Percentiles rank a stretch among this genome's conserved stretches.
phyloP scores from a whole-genome alignment of 2,888 invertebrate species.

The Rhamnusium bicolor region DNA sequence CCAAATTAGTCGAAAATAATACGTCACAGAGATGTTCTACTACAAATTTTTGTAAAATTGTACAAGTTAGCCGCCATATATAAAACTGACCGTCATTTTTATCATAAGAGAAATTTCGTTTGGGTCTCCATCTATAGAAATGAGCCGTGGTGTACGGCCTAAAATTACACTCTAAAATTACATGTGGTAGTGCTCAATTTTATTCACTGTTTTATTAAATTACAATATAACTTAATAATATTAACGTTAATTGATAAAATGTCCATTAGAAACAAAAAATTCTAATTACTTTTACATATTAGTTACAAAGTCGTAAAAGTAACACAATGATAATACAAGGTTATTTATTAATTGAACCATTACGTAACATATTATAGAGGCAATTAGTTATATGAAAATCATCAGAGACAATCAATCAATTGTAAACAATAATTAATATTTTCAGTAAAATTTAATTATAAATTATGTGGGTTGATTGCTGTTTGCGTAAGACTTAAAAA shows the following conservation, averaged over 20 bases:
- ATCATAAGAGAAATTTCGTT: too few relatives aligned
- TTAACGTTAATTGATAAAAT: not conserved
- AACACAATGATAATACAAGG: slow-evolving; percentile 34
- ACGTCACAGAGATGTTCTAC: too few relatives aligned
- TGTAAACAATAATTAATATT: not conserved
- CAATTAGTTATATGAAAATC: slow-evolving; percentile 39
- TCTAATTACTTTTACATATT: not conserved
- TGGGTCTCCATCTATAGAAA: too few relatives aligned
- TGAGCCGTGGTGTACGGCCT: too few relatives aligned
- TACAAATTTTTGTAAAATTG: too few relatives aligned
- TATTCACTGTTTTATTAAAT: not conserved
- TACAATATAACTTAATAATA: not conserved
- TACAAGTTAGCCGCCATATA: too few relatives aligned
- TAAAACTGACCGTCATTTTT: too few relatives aligned
- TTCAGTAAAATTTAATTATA: not conserved
- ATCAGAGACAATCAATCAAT: slow-evolving; percentile 17
- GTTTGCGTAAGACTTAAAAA: not conserved
- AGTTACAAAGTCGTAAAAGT: not conserved
- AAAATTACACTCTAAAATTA: too few relatives aligned
- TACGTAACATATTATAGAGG: slow-evolving; percentile 38
- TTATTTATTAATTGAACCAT: slow-evolving; percentile 37
- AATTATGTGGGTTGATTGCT: not conserved
- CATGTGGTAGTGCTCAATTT: not conserved
- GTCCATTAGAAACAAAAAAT: not conserved
- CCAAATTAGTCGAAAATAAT: too few relatives aligned